Conservation (phyloP, 2,888 invertebrate genomes). For the Pandemis cinnamomeana region DNA sequence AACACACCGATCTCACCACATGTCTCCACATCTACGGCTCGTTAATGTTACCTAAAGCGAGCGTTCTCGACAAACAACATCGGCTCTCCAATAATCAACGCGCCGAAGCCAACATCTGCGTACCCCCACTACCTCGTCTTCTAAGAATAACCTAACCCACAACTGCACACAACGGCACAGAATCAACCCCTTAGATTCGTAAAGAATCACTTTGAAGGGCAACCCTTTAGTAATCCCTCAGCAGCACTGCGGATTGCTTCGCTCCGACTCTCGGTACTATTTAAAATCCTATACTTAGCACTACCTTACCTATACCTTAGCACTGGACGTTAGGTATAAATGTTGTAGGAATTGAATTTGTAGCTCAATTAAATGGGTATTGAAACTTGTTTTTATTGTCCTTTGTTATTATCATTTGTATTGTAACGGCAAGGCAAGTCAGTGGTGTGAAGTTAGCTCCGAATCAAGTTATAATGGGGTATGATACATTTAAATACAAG, state of each 20-base stretch:
- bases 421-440: conserved; percentile 11
- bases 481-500: background rate
- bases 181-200: conserved; percentile 50
- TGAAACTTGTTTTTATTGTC: background rate
- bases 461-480: background rate
- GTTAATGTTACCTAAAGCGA: conserved; percentile 73
- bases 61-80: conserved; percentile 74
- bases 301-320: conserved; percentile 74
- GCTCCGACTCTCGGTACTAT: conserved; percentile 82
- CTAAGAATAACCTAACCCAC: conserved; percentile 60
- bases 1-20: conserved; percentile 84
- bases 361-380: background rate
- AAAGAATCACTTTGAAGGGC: conserved; percentile 44
- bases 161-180: conserved; percentile 76
- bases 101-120: conserved; percentile 75
- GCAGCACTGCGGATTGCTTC: conserved; percentile 75
- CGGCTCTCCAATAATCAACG: conserved; percentile 77
- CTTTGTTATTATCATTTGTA: background rate
- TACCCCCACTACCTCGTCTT: conserved; percentile 67
- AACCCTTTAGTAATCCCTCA: conserved; percentile 74
- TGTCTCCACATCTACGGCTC: conserved; percentile 83
- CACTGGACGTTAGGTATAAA: conserved; percentile 48
- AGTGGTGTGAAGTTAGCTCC: conserved; percentile 26
- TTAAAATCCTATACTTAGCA: conserved; percentile 81
- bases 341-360: conserved; percentile 24